Evolutionary conservation across 2,113 vertebrate genomes (phyloP), one percentile per base, ranked within the genome.

Genomic region (Callionymus lyra): DNA sequence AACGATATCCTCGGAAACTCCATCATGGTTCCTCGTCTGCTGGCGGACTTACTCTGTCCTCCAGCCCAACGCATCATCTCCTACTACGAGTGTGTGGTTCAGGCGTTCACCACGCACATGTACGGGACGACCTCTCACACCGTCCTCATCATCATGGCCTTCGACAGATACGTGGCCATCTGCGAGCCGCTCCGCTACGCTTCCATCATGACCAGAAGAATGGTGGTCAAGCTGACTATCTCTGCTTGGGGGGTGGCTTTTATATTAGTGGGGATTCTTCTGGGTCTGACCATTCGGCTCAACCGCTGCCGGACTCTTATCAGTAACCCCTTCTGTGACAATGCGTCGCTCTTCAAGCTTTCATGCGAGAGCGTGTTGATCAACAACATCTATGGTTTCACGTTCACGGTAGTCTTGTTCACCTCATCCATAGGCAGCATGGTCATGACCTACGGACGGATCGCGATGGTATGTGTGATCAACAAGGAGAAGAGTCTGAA

Each of bases 111-210:
- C 21, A 32, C 49, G 3, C 79, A 79, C 32, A 49, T 73, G 5
- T 77, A 38, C 4, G 56, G 27, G 10, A 66, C 62, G 9, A 51
- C 63, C 0, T 41, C 50, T 1, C 78, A 81, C 47, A 69, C 70
- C 0, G 41, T 79, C 3, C 68, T 84, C 1, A 78, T 82, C 52
- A 74, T 73, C 2, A 80, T 82, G 82, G 74, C 81, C 0, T 77
- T 79, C 3, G 81, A 85, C 44, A 65, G 82, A 31, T 84, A 79
- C 6, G 53, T 81, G 50, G 79, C 82, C 40, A 82, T 85, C 54
- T 83, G 78, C 9, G 61, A 70, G 10, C 76, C 82, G 1, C 51
- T 82, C 33, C 62, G 48, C n/a, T 82, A 82, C 12, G 1, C 59
- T 0, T 0, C 55, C 14, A 67, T 83, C 40, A 83, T 82, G 76